Percentiles rank a stretch among this genome's conserved stretches.
Evolutionary conservation across 1,140 invertebrate genomes (phyloP).

Genomic region (Aporrectodea caliginosa): DNA sequence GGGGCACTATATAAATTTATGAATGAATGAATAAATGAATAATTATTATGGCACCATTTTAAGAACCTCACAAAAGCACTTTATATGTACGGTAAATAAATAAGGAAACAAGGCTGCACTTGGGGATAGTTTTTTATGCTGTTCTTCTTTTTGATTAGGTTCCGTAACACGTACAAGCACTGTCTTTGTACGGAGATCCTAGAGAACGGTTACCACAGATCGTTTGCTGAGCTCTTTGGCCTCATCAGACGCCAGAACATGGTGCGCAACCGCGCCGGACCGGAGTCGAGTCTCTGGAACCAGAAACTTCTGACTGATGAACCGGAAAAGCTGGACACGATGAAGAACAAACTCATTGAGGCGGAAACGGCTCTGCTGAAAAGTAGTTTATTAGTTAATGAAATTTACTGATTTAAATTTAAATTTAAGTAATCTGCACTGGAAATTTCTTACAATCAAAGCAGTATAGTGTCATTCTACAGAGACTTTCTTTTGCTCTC

Average conservation of each 20-base stretch:
- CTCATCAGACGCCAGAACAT: slow-evolving; percentile 48
- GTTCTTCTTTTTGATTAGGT: too few relatives aligned
- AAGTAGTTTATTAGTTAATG: slow-evolving; percentile 33
- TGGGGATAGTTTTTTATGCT: too few relatives aligned
- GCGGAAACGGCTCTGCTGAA: slow-evolving; percentile 42
- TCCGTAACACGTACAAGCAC: slow-evolving; percentile 52
- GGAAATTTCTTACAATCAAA: too few relatives aligned
- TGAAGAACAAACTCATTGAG: slow-evolving; percentile 47
- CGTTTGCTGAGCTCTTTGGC: slow-evolving; percentile 52
- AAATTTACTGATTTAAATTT: slow-evolving; percentile 5
- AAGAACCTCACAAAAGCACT: too few relatives aligned
- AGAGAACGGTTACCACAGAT: slow-evolving; percentile 50
- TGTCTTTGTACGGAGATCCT: slow-evolving; percentile 54
- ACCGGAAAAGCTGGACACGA: slow-evolving; percentile 49
- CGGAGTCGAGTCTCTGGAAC: slow-evolving; percentile 50
- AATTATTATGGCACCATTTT: too few relatives aligned
- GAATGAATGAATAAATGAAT: too few relatives aligned
- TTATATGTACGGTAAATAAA: too few relatives aligned
- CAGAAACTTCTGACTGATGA: slow-evolving; percentile 47
- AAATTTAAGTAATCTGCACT: not conserved
- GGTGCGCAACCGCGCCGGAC: slow-evolving; percentile 43
- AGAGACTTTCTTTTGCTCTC: too few relatives aligned
- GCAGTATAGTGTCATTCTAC: too few relatives aligned
- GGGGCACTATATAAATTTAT: too few relatives aligned
- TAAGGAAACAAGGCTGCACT: too few relatives aligned